Percentiles rank a stretch among this genome's conserved stretches.
Evolutionary conservation across 2,888 invertebrate species (phyloP).

Genomic region (Syritta pipiens): DNA sequence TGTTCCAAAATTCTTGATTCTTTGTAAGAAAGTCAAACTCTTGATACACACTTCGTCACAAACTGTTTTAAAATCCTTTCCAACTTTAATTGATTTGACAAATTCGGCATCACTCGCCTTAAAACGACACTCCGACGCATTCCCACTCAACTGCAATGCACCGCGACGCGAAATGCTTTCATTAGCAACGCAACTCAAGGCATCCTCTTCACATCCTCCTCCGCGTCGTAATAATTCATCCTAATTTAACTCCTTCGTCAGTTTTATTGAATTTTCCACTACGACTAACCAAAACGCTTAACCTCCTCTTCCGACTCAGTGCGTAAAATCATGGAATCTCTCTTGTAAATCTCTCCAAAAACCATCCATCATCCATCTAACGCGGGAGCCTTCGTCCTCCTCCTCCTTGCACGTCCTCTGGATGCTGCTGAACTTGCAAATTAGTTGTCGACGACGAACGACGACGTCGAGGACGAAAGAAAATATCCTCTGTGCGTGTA

Average conservation of each 20-base stretch:
- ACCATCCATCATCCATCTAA: constrained; percentile 38
- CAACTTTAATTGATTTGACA: no score
- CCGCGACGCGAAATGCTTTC: neutral
- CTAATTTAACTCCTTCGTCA: constrained; percentile 58
- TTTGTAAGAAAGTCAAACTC: no score
- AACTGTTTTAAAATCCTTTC: no score
- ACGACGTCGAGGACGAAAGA: neutral
- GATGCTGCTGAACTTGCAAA: constrained; percentile 64
- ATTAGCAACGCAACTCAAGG: constrained; percentile 11
- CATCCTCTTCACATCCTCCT: neutral
- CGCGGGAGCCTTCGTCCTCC: neutral
- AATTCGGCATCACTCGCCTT: no score
- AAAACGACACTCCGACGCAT: constrained; percentile 7
- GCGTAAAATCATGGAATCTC: constrained; percentile 56
- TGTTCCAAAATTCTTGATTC: no score
- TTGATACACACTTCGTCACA: no score
- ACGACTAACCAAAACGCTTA: constrained; percentile 54
- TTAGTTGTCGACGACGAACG: constrained; percentile 48
- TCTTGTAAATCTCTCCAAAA: constrained; percentile 32
- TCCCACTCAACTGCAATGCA: no score
- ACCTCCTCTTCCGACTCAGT: constrained; percentile 58
- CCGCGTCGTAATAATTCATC: constrained; percentile 30
- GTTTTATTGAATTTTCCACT: constrained; percentile 65
- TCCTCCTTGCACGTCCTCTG: constrained; percentile 12
- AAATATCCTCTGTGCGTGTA: constrained; percentile 62